Evolutionary conservation across 2,888 invertebrate genomes (phyloP), one percentile per base, ranked within the genome.

Genomic region (Sesamia inferens): DNA sequence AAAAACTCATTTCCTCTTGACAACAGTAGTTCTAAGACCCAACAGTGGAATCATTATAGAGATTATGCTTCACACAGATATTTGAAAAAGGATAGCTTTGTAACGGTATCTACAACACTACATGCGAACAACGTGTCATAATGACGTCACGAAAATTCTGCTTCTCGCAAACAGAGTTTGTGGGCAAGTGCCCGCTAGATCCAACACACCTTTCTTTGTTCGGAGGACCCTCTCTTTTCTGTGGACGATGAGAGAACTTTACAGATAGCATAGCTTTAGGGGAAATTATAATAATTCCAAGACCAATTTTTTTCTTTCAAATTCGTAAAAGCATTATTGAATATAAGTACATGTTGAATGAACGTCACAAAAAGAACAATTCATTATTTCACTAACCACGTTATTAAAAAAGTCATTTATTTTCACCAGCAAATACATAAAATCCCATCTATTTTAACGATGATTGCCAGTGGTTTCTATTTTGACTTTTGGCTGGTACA

Each of bases 401-500:
- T 51, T 51, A 63, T 55, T 74, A n/a, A 57, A 79, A 67, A 68
- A 59, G 13, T 42, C 5, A 59, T 71, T 70, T 14, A 61, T 68
- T 47, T 31, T 22, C 13, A 19, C 8, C 22, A 31, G 0, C 3
- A 11, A 54, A 22, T 1, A 11, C 69, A 80, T 62, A 22, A 68
- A 63, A 61, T 72, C 58, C 13, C 6, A 47, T 54, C 70, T 19
- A 31, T 72, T 83, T 70, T 61, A 24, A 66, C 7, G 47, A 31
- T 72, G 19, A 69, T 67, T 55, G 16, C 7, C 14, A 22, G 24
- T 42, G 51, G 57, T 63, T 24, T 71, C n/a, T 24, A 14, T 7
- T 59, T 44, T 24, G 47, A 44, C 39, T 75, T 59, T 51, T 22
- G 47, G 59, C 61, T 79, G 76, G 76, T 39, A 83, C 85, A 11